These are phyloP conservation scores for Trididemnum miniatum DNA, from an alignment of 23 tunicate genomes.

Conservation along the genomic window DNA sequence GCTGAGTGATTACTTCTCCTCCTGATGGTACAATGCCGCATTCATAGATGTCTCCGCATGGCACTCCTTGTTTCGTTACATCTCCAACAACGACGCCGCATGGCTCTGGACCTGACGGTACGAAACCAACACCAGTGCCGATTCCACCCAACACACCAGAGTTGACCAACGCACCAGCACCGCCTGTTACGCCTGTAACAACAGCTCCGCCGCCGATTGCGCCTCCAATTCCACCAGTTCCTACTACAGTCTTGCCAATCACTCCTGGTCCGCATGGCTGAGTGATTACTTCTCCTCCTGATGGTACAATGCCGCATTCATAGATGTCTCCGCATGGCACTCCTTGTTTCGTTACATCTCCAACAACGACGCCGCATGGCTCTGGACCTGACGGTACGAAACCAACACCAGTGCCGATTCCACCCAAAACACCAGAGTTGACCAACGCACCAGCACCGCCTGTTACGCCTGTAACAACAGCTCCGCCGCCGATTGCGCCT, in stretches of 20 bases:
- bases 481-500: not conserved
- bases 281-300: not conserved
- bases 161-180: not conserved
- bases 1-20: not conserved
- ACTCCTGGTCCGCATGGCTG: slow-evolving; percentile 2
- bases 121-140: not conserved
- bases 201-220: not conserved
- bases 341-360: not conserved
- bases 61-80: not conserved
- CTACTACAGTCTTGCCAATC: not conserved
- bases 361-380: slow-evolving; percentile 2
- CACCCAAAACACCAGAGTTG: not conserved
- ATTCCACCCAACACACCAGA: not conserved
- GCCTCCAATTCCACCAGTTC: not conserved
- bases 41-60: not conserved
- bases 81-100: not conserved
- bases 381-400: not conserved
- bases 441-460: not conserved
- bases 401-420: not conserved
- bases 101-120: not conserved
- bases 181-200: not conserved
- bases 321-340: slow-evolving; percentile 1
- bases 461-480: not conserved
- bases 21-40: slow-evolving; percentile 1
- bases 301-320: not conserved